Evolutionary conservation across 2,797 vertebrate genomes (phyloP).

Genomic region (Pteropus rufus): DNA sequence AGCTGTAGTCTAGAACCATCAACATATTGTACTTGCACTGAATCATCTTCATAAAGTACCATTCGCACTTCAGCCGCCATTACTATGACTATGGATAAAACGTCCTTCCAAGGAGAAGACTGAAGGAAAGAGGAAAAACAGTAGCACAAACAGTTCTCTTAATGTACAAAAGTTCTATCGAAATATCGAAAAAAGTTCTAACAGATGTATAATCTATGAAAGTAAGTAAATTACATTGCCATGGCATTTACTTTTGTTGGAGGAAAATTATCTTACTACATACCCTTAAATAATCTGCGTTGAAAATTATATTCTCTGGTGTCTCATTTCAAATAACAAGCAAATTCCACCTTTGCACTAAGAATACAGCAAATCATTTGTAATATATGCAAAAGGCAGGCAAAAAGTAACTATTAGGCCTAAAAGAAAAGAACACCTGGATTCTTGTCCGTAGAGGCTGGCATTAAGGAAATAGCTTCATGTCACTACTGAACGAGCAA

Average conservation of each 20-base stretch:
- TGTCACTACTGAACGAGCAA: neutral
- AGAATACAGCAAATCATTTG: neutral
- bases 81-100: neutral
- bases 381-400: neutral
- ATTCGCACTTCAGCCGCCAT: conserved; percentile 74
- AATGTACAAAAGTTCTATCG: neutral
- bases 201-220: neutral
- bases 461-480: neutral
- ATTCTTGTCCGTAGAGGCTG: neutral
- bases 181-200: neutral
- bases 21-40: conserved; percentile 84
- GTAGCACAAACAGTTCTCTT: neutral
- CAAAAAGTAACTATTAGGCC: neutral
- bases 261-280: neutral
- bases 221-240: neutral
- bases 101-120: neutral
- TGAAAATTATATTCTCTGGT: neutral
- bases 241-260: neutral
- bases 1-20: conserved; percentile 86
- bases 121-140: neutral
- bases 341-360: neutral
- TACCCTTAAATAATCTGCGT: neutral
- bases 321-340: conserved; percentile 27
- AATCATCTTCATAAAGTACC: conserved; percentile 88
- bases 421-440: neutral